A percentile compares a stretch with the other conserved stretches of the same genome.
Evolutionary conservation across 2,797 vertebrate species (phyloP).

Genomic region (Phrynocephalus forsythii): DNA sequence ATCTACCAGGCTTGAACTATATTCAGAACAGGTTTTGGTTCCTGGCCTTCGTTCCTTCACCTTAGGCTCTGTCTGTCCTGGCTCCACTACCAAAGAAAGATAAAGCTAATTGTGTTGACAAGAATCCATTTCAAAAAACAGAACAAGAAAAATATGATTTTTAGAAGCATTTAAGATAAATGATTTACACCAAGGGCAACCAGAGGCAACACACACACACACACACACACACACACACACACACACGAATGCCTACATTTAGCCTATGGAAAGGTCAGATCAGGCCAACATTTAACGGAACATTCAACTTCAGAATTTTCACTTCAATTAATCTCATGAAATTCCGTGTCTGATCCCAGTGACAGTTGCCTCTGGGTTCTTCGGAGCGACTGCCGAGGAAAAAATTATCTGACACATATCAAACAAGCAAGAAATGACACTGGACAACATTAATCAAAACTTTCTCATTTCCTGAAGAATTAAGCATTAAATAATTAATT

Average conservation of each 20-base stretch:
- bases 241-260: slow-evolving; percentile 79
- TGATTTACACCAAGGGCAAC: slow-evolving; percentile 67
- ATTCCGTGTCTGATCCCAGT: slow-evolving; percentile 89
- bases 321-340: slow-evolving; percentile 93
- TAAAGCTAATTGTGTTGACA: slow-evolving; percentile 39
- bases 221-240: slow-evolving; percentile 69
- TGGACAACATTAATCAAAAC: slow-evolving; percentile 99
- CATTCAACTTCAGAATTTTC: slow-evolving; percentile 84
- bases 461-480: slow-evolving; percentile 98
- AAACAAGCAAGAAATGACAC: slow-evolving; percentile 93
- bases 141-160: slow-evolving; percentile 53
- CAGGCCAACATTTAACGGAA: slow-evolving; percentile 78
- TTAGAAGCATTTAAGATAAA: slow-evolving; percentile 63
- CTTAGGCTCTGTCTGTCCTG: not conserved
- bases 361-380: slow-evolving; percentile 93
- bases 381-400: slow-evolving; percentile 80
- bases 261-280: slow-evolving; percentile 78
- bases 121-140: not conserved
- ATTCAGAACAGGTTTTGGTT: not conserved
- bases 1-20: not conserved
- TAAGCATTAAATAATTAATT: slow-evolving; percentile 99
- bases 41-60: not conserved
- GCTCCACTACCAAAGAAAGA: not conserved
- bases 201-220: slow-evolving; percentile 66
- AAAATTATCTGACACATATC: slow-evolving; percentile 95